phyloP scores from a whole-genome alignment of 2,888 invertebrate species.

The Uloborus plumipes region DNA sequence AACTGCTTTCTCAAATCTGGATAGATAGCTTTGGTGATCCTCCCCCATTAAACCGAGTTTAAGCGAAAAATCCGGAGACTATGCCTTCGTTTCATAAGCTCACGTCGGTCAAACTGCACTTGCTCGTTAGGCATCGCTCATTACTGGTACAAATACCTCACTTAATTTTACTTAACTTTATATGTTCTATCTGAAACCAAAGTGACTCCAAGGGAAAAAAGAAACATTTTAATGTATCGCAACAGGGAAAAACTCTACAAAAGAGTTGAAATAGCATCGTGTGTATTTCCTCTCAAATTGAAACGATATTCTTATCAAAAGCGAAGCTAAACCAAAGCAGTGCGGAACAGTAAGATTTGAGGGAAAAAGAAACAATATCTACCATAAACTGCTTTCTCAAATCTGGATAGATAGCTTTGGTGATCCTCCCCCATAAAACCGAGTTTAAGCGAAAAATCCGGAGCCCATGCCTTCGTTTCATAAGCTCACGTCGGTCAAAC shows the following conservation, averaged over 20 bases:
- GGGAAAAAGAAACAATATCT: too few species aligned
- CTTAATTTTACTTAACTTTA: too few species aligned
- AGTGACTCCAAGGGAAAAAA: too few species aligned
- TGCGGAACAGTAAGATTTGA: too few species aligned
- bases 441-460: conserved; percentile 29
- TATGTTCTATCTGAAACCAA: too few species aligned
- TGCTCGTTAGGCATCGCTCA: conserved; percentile 58
- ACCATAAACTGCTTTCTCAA: conserved; percentile 1
- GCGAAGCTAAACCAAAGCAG: too few species aligned
- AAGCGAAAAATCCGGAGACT: conserved; percentile 27
- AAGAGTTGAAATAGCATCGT: too few species aligned
- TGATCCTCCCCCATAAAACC: conserved; percentile 13
- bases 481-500: conserved; percentile 47
- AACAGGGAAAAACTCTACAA: too few species aligned
- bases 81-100: conserved; percentile 30
- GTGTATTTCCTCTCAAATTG: too few species aligned
- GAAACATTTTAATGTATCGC: too few species aligned
- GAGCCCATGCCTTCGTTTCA: conserved; percentile 21
- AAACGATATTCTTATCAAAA: too few species aligned
- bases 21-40: conserved; percentile 10
- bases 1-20: conserved; percentile 9
- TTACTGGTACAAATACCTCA: too few species aligned
- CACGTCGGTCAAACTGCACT: conserved; percentile 40
- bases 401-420: conserved; percentile 15
- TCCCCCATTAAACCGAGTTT: conserved; percentile 18